Percentiles rank a stretch among this genome's conserved stretches.
These are phyloP conservation scores for Galerucella pusilla DNA, from an alignment of 2,888 invertebrate genomes.

Conservation along the genomic window DNA sequence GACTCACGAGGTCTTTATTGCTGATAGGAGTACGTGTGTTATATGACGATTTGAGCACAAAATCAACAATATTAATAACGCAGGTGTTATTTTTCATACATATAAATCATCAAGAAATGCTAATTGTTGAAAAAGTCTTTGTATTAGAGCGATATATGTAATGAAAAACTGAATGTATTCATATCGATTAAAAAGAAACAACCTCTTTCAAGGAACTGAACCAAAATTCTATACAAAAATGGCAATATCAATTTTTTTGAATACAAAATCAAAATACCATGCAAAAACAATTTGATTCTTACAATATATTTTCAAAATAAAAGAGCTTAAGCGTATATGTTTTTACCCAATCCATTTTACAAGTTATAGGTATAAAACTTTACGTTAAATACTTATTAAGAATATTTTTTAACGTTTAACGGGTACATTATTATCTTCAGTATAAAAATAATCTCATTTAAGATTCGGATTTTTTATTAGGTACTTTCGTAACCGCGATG, in stretches of 20 bases:
- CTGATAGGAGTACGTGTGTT: slow-evolving; percentile 7
- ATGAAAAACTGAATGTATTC: too few relatives aligned
- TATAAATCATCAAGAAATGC: background rate
- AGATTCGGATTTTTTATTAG: slow-evolving; percentile 19
- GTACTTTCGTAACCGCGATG: slow-evolving; percentile 27
- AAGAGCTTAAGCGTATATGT: too few relatives aligned
- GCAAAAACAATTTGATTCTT: too few relatives aligned
- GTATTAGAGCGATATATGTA: background rate
- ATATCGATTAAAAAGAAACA: too few relatives aligned
- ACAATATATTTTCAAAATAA: too few relatives aligned
- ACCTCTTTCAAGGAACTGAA: too few relatives aligned
- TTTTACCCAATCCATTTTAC: too few relatives aligned
- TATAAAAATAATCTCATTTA: slow-evolving; percentile 4
- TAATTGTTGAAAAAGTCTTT: background rate
- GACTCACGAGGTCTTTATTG: slow-evolving; percentile 13
- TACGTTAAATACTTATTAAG: background rate
- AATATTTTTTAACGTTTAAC: background rate
- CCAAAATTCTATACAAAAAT: too few relatives aligned
- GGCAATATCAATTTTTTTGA: too few relatives aligned
- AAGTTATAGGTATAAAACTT: too few relatives aligned
- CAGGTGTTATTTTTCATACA: slow-evolving; percentile 14
- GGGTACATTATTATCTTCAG: background rate
- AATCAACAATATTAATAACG: background rate
- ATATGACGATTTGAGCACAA: slow-evolving; percentile 9
- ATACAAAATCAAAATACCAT: too few relatives aligned